Conservation (phyloP, 2,888 invertebrate genomes). For the Byasa hedistus region DNA sequence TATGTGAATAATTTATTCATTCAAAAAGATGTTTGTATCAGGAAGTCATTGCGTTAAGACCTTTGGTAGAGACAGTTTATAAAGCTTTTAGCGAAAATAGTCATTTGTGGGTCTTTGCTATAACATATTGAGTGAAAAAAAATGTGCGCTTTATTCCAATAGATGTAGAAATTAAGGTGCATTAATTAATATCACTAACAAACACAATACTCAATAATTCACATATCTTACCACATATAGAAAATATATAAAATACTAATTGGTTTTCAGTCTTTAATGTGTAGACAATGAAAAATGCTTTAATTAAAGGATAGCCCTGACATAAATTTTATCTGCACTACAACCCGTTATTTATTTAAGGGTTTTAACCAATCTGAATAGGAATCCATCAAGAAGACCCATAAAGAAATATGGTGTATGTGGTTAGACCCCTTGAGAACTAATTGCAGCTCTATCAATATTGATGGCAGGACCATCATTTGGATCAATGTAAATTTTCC, state of each 20-base stretch:
- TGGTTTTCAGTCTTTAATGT: slow-evolving; percentile 9
- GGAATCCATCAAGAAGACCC: slow-evolving; percentile 62
- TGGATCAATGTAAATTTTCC: slow-evolving; percentile 73
- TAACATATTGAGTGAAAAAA: neutral
- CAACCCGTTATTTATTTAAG: slow-evolving; percentile 6
- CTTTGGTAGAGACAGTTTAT: too few species aligned
- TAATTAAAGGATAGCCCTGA: neutral
- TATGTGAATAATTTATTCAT: too few species aligned
- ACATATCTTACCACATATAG: too few species aligned
- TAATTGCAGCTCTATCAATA: slow-evolving; percentile 74
- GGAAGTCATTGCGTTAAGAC: too few species aligned
- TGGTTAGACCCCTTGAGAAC: slow-evolving; percentile 58
- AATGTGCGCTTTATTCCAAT: neutral
- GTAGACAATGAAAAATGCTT: neutral
- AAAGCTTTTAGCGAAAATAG: too few species aligned
- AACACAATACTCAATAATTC: too few species aligned
- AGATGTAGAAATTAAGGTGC: neutral
- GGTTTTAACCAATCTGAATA: slow-evolving; percentile 46
- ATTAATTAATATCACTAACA: neutral
- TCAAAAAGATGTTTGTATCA: too few species aligned
- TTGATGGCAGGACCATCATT: slow-evolving; percentile 66
- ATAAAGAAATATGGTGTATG: slow-evolving; percentile 68
- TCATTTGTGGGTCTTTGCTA: too few species aligned
- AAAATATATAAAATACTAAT: too few species aligned
- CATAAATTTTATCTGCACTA: neutral